Percentiles rank a stretch among this genome's conserved stretches.
These are phyloP conservation scores for Rhabditoides inermis DNA, from an alignment of 2,888 invertebrate genomes.

Conservation along the genomic window DNA sequence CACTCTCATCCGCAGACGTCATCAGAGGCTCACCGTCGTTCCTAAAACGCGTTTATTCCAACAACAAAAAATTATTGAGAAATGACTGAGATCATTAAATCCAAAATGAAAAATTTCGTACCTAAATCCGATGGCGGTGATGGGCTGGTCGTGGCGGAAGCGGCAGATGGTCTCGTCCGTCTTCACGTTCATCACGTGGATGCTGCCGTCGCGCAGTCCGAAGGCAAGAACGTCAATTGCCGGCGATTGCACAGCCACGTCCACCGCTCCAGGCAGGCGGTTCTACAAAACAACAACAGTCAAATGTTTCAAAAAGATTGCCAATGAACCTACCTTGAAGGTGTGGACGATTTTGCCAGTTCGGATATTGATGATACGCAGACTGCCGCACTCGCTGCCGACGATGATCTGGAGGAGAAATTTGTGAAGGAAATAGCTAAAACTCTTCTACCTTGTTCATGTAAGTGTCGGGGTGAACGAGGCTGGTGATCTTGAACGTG, in stretches of 20 bases:
- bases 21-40: constrained; percentile 41
- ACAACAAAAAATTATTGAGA: not conserved
- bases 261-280: constrained; percentile 58
- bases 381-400: constrained; percentile 32
- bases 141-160: constrained; percentile 75
- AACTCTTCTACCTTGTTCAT: constrained; percentile 71
- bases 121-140: constrained; percentile 44
- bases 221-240: constrained; percentile 84
- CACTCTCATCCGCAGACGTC: constrained; percentile 54
- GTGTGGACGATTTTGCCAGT: constrained; percentile 55
- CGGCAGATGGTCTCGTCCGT: constrained; percentile 70
- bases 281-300: constrained; percentile 2
- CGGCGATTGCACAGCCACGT: constrained; percentile 75
- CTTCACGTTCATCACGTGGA: constrained; percentile 78
- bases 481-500: constrained; percentile 68
- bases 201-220: constrained; percentile 72
- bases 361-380: constrained; percentile 41
- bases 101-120: constrained; percentile 7
- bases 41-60: constrained; percentile 36
- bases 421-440: not conserved
- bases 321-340: constrained; percentile 57
- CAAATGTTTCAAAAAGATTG: constrained; percentile 4
- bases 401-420: constrained; percentile 29
- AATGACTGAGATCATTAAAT: not conserved
- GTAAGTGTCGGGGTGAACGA: constrained; percentile 88